These are phyloP conservation scores for Leistus spinibarbis DNA, from an alignment of 2,888 invertebrate genomes.

Conservation along the genomic window DNA sequence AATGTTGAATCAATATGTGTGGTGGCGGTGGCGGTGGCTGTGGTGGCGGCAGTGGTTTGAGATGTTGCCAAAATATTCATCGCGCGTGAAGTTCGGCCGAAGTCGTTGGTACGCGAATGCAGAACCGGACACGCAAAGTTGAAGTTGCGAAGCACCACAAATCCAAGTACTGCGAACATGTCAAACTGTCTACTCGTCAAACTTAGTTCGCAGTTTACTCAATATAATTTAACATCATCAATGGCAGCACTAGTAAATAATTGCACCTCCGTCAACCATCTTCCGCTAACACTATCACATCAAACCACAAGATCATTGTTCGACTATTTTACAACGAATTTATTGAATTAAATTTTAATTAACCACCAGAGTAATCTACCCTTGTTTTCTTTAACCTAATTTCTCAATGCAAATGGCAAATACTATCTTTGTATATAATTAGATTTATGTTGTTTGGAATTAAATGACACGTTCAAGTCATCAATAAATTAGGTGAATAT, in stretches of 20 bases:
- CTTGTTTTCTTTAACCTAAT: not conserved
- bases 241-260: conserved; percentile 29
- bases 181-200: conserved; percentile 37
- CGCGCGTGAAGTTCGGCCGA: no score
- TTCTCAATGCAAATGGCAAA: no score
- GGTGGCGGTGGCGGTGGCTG: no score
- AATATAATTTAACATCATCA: conserved; percentile 36
- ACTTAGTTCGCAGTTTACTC: conserved; percentile 34
- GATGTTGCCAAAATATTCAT: conserved; percentile 34
- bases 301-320: no score
- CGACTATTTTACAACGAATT: not conserved
- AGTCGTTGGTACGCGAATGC: not conserved
- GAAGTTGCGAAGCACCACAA: not conserved
- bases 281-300: no score
- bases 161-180: conserved; percentile 18
- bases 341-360: not conserved
- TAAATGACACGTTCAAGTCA: no score
- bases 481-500: no score
- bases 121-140: conserved; percentile 20
- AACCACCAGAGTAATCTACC: no score
- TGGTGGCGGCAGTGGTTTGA: conserved; percentile 3
- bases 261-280: not conserved
- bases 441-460: no score
- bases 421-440: no score
- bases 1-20: not conserved